Percentiles rank a stretch among this genome's conserved stretches.
Conservation (phyloP, 1,140 invertebrate species). For the Papilio dardanus region DNA sequence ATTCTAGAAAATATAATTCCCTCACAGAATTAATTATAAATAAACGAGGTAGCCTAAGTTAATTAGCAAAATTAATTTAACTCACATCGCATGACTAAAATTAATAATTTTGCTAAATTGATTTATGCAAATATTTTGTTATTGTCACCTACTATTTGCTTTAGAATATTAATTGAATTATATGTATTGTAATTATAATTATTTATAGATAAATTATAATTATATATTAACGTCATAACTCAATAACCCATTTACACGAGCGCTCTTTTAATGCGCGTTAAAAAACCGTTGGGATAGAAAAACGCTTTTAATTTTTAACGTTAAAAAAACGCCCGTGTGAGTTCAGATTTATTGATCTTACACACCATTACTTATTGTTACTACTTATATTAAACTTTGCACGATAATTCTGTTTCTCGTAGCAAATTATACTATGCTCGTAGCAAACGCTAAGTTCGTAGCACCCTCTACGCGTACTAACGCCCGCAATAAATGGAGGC, state of each 20-base stretch:
- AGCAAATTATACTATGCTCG: neutral
- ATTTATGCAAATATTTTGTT: constrained; percentile 1
- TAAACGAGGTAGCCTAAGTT: neutral
- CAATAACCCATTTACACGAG: neutral
- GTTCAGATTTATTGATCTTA: too few relatives aligned
- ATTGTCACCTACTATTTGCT: neutral
- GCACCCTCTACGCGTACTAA: constrained; percentile 7
- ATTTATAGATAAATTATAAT: neutral
- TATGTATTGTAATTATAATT: neutral
- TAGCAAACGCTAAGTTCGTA: neutral
- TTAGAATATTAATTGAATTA: neutral
- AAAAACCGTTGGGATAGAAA: too few relatives aligned
- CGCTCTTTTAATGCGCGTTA: too few relatives aligned
- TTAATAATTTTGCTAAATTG: constrained; percentile 1
- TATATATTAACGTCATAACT: neutral
- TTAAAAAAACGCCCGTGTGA: too few relatives aligned
- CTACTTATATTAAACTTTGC: neutral
- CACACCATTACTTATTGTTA: too few relatives aligned
- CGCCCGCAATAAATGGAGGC: neutral
- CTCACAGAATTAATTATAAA: neutral
- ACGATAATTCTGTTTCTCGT: neutral
- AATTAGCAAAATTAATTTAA: constrained; percentile 1
- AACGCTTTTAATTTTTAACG: too few relatives aligned
- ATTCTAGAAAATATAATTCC: neutral
- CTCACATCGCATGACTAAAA: neutral